Conservation (phyloP, 2,113 vertebrate genomes). For the Malaclemys terrapin region DNA sequence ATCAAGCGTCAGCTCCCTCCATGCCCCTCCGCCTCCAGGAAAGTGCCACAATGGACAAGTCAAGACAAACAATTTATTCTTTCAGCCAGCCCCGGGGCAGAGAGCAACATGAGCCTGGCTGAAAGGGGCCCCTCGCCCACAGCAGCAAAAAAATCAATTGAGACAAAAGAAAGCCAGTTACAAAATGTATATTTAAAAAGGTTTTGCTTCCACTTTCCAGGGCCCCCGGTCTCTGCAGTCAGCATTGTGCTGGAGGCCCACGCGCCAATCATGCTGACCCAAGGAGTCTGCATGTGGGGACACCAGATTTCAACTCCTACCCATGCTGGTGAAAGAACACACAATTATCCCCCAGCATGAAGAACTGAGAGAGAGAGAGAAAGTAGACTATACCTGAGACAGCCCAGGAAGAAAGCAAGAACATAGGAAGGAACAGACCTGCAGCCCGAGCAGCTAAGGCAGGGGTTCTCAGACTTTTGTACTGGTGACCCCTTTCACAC, state of each 20-base stretch:
- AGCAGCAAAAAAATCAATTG: accelerated
- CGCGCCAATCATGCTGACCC: accelerated
- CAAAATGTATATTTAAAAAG: accelerated
- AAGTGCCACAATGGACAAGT: neutral
- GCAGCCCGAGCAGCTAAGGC: neutral
- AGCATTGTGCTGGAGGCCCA: neutral
- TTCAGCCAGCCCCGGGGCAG: neutral
- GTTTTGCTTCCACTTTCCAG: neutral
- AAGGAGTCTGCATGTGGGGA: accelerated
- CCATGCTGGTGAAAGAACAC: accelerated
- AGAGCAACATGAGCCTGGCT: conserved; percentile 18
- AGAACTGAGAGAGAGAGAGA: neutral
- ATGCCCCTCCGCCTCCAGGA: neutral
- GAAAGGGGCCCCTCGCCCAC: conserved; percentile 37
- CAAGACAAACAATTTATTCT: neutral
- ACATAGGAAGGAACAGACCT: neutral
- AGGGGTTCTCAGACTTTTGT: neutral
- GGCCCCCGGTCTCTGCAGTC: accelerated
- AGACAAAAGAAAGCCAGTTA: conserved; percentile 14
- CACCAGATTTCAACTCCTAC: neutral
- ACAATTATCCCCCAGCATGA: accelerated
- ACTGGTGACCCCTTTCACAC: too few relatives aligned
- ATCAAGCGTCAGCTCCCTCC: accelerated
- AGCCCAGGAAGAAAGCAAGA: accelerated
- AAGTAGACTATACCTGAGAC: accelerated